Conservation (phyloP, 1,140 invertebrate species). For the Heliconius nattereri region DNA sequence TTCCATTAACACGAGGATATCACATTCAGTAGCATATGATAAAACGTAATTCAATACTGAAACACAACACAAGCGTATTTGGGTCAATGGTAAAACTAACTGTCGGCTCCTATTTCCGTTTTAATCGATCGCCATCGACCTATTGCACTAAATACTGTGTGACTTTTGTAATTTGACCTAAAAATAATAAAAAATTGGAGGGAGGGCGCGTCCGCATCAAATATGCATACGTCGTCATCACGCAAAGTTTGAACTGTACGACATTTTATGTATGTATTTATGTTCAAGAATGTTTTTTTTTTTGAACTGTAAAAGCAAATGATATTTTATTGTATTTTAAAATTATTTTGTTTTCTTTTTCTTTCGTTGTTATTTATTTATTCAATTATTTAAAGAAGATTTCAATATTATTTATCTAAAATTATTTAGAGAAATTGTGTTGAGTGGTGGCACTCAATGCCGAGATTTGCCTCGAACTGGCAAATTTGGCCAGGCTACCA, state of each 20-base stretch:
- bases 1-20: not conserved
- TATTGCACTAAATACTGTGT: conserved; percentile 67
- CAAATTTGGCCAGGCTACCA: too few relatives aligned
- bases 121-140: conserved; percentile 63
- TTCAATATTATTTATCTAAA: too few relatives aligned
- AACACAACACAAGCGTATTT: conserved; percentile 46
- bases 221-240: conserved; percentile 58
- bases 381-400: too few relatives aligned
- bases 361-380: too few relatives aligned
- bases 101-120: conserved; percentile 61
- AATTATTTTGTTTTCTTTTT: too few relatives aligned
- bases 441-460: too few relatives aligned
- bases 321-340: too few relatives aligned
- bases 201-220: conserved; percentile 49
- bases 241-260: conserved; percentile 49
- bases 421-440: too few relatives aligned
- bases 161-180: conserved; percentile 60
- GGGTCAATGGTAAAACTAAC: conserved; percentile 55
- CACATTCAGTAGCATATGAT: not conserved
- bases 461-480: too few relatives aligned
- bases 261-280: not conserved
- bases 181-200: conserved; percentile 74
- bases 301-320: not conserved
- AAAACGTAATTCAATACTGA: conserved; percentile 4
- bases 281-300: not conserved